Base-by-base conservation (phyloP, 1,140 invertebrate genomes). In the Mercenaria mercenaria region DNA sequence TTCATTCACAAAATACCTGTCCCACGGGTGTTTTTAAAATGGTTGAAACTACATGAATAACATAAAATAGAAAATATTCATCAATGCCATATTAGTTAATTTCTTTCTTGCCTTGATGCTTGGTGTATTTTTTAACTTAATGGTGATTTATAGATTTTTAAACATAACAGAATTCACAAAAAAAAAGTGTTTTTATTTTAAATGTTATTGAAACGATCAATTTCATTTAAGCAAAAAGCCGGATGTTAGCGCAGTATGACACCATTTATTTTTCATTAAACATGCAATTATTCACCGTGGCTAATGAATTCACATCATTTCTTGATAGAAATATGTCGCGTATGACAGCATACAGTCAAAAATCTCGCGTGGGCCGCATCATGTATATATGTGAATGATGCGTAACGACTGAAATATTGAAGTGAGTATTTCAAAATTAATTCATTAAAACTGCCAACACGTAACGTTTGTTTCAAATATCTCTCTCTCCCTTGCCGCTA, bases 301-400 rank as follows among this genome's bases (percentile, higher is more conserved):
- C 32, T 79, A 79, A 79, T 79, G 76, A 79, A 79, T 59, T 41
- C 76, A 56, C 67, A 72, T 72, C 67, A 72, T 72, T 72, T 41
- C 3, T 39, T 72, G 34, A 41, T 72, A 37, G 1, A 39, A 39
- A 39, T 72, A 72, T 72, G 67, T 72, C 67, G 34, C 37, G 34
- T 39, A 20, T 72, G 67, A 72, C 67, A 72, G 67, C 6, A 4
- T 41, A 8, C 34, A 15, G 34, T 37, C 26, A 23, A 72, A 39
- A 13, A 8, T 32, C 29, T 37, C 67, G 67, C 67, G 67, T 72
- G 67, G 67, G 67, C 37, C n/a, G 67, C 34, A n/a, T n/a, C n/a
- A n/a, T 10, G 37, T 39, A 72, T 29, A 72, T 32, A 26, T 29
- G 43, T 8, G 6, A 47, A 34, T 15, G 20, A 67, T 67, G 20